Conservation (phyloP, 1,140 invertebrate species). For the Saxidomus purpurata region DNA sequence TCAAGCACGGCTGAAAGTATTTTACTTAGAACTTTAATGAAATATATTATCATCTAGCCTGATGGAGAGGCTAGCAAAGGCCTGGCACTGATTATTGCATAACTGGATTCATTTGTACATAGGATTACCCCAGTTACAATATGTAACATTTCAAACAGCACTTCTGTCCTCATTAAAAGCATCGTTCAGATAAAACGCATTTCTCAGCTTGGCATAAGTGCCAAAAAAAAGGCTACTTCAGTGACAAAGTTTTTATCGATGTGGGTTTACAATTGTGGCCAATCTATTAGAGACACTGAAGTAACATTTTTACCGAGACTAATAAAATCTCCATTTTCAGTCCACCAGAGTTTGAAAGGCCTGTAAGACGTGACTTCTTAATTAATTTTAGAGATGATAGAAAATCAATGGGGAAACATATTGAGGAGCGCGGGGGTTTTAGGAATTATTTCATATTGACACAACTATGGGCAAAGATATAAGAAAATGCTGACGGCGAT, state of each 20-base stretch:
- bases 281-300: background rate
- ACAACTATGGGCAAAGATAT: conserved; percentile 23
- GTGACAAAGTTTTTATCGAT: no score
- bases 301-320: background rate
- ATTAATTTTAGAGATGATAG: conserved; percentile 25
- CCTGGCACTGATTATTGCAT: no score
- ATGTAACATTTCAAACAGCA: no score
- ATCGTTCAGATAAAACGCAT: background rate
- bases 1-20: no score
- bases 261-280: background rate
- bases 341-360: background rate
- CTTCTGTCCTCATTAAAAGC: background rate
- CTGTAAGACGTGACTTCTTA: background rate
- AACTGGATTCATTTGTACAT: no score
- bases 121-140: no score
- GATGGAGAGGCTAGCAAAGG: no score
- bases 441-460: conserved; percentile 46
- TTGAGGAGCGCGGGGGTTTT: background rate
- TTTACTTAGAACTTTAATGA: no score
- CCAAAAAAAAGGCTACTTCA: no score
- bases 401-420: conserved; percentile 26
- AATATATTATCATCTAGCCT: no score
- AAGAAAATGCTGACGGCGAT: background rate
- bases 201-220: background rate
- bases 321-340: conserved; percentile 10